These are phyloP conservation scores for Euzophera pinguis DNA, from an alignment of 2,888 invertebrate genomes.

Conservation along the genomic window DNA sequence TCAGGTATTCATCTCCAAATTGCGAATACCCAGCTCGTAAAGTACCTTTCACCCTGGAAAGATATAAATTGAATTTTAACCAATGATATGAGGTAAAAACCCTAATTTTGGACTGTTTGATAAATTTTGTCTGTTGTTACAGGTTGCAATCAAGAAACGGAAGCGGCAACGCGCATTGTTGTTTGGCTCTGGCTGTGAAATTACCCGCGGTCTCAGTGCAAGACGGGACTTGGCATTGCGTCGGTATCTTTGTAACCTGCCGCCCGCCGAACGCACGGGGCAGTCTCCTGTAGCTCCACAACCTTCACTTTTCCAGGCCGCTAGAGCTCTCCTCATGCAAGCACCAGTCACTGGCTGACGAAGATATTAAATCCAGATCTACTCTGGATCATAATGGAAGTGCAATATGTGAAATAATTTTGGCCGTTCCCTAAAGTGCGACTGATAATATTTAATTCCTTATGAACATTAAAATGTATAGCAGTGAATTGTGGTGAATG, in stretches of 20 bases:
- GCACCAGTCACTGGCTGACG: conserved; percentile 61
- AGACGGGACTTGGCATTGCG: conserved; percentile 87
- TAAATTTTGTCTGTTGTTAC: conserved; percentile 27
- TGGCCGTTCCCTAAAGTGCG: conserved; percentile 6
- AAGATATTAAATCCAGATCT: conserved; percentile 28
- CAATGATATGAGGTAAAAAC: no score
- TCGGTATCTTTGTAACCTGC: conserved; percentile 84
- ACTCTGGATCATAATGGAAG: conserved; percentile 22
- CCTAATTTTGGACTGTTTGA: no score
- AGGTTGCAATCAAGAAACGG: conserved; percentile 82
- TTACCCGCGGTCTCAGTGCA: conserved; percentile 88
- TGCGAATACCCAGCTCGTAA: no score
- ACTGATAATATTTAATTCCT: background rate
- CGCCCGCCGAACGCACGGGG: conserved; percentile 80
- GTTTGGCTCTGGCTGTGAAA: conserved; percentile 86
- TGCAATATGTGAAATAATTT: conserved; percentile 25
- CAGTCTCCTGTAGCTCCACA: conserved; percentile 66
- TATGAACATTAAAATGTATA: conserved; percentile 13
- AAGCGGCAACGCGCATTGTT: conserved; percentile 83
- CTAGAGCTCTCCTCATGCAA: conserved; percentile 74
- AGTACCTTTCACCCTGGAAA: no score
- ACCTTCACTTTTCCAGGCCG: conserved; percentile 77
- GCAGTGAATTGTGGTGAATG: conserved; percentile 9
- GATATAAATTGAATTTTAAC: no score
- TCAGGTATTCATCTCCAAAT: no score